These are phyloP conservation scores for Petrophora chlorosata DNA, from an alignment of 2,888 invertebrate genomes.

Conservation along the genomic window DNA sequence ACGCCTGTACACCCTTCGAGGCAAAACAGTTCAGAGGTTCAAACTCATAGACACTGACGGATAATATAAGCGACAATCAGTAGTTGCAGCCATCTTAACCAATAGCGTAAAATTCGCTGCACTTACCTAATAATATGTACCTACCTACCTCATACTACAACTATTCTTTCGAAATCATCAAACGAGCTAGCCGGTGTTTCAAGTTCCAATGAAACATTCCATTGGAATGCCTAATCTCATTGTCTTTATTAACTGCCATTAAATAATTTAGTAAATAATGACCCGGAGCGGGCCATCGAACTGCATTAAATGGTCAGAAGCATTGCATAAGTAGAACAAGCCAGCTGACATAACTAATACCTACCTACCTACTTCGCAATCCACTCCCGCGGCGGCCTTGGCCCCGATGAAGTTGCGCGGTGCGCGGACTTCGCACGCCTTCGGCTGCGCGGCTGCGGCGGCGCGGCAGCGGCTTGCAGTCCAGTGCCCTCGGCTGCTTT, in stretches of 20 bases:
- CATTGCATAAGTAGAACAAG: conserved; percentile 82
- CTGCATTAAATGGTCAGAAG: conserved; percentile 69
- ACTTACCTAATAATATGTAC: too few relatives aligned
- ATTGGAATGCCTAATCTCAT: conserved; percentile 1
- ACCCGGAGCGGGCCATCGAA: conserved; percentile 71
- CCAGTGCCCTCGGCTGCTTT: conserved; percentile 45
- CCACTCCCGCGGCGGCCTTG: conserved; percentile 65
- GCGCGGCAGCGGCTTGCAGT: conserved; percentile 32
- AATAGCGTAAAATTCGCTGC: too few relatives aligned
- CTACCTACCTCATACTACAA: too few relatives aligned
- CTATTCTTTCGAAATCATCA: neutral
- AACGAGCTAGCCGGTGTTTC: neutral
- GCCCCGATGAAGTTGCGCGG: conserved; percentile 61
- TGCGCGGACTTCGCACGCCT: conserved; percentile 40
- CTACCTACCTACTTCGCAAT: conserved; percentile 65
- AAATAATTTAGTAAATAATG: conserved; percentile 32
- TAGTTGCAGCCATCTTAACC: too few relatives aligned
- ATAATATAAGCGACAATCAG: too few relatives aligned
- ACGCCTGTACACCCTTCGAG: too few relatives aligned
- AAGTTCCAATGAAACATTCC: neutral
- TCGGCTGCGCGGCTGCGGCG: conserved; percentile 6
- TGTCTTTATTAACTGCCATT: conserved; percentile 5
- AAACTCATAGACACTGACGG: too few relatives aligned
- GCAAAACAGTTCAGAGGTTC: too few relatives aligned
- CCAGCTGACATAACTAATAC: conserved; percentile 78